These are phyloP conservation scores for Homalodisca vitripennis DNA, from an alignment of 1,140 invertebrate genomes.

Conservation along the genomic window DNA sequence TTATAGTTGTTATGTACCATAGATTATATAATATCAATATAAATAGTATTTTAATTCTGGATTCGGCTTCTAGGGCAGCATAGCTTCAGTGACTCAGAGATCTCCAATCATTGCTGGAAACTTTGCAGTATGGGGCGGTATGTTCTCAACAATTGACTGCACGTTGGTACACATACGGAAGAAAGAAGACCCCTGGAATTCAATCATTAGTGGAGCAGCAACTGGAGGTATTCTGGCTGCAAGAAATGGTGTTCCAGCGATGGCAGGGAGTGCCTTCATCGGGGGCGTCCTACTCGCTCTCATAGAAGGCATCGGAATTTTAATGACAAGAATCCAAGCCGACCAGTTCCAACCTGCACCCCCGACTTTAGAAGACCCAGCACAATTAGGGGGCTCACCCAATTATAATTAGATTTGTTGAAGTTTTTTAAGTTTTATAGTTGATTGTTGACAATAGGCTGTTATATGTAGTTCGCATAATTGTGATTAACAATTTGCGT, in stretches of 20 bases:
- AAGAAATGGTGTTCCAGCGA: conserved; percentile 88
- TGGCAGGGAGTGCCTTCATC: conserved; percentile 94
- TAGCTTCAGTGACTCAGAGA: conserved; percentile 81
- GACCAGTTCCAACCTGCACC: neutral
- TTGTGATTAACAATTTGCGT: too few relatives aligned
- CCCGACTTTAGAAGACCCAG: neutral
- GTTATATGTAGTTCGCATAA: too few relatives aligned
- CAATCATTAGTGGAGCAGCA: conserved; percentile 93
- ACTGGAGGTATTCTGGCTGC: conserved; percentile 95
- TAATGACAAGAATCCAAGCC: neutral
- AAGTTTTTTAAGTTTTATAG: too few relatives aligned
- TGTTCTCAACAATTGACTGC: conserved; percentile 98
- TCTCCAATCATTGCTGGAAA: conserved; percentile 92
- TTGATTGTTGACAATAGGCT: too few relatives aligned
- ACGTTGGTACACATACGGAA: conserved; percentile 88
- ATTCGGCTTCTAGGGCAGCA: conserved; percentile 78
- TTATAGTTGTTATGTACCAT: too few relatives aligned
- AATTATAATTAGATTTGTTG: neutral
- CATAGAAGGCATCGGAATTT: conserved; percentile 82
- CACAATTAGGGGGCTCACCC: neutral
- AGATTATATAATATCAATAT: too few relatives aligned
- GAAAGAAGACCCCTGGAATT: conserved; percentile 99
- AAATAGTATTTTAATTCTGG: too few relatives aligned
- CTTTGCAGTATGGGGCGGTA: conserved; percentile 92
- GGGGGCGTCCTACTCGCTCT: conserved; percentile 92